These are phyloP conservation scores for Xerus rutilus DNA, from an alignment of 2,797 vertebrate species.

Conservation along the genomic window DNA sequence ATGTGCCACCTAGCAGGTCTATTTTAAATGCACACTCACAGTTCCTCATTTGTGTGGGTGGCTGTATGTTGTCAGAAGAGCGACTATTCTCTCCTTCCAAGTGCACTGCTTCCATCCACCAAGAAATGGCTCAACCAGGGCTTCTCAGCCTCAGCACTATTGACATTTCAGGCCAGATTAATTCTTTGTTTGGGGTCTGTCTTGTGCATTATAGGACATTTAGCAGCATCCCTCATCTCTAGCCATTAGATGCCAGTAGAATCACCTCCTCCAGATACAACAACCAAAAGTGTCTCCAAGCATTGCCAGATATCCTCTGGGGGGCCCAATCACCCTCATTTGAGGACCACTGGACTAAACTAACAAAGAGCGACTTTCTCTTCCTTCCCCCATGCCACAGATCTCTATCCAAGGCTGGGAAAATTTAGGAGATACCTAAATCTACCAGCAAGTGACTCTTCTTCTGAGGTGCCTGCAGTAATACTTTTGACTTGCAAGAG, in stretches of 20 bases:
- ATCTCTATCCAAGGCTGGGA: slow-evolving; percentile 62
- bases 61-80: slow-evolving; percentile 54
- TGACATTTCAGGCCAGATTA: background rate
- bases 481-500: slow-evolving; percentile 41
- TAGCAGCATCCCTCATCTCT: background rate
- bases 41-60: background rate
- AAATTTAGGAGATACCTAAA: background rate
- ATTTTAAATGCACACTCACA: slow-evolving; percentile 69
- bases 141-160: background rate
- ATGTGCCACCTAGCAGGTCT: slow-evolving; percentile 73
- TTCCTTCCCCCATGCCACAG: background rate
- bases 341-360: slow-evolving; percentile 42
- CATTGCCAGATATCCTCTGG: background rate
- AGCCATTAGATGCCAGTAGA: background rate
- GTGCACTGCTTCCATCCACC: slow-evolving; percentile 21
- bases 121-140: background rate
- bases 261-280: background rate
- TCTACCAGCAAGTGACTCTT: background rate
- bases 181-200: background rate
- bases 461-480: background rate
- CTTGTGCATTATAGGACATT: background rate
- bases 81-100: slow-evolving; percentile 53
- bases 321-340: background rate
- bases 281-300: slow-evolving; percentile 1
- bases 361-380: slow-evolving; percentile 59